A percentile compares a stretch with the other conserved stretches of the same genome.
These are phyloP conservation scores for Rostratula benghalensis DNA, from an alignment of 2,113 vertebrate species.

Conservation along the genomic window DNA sequence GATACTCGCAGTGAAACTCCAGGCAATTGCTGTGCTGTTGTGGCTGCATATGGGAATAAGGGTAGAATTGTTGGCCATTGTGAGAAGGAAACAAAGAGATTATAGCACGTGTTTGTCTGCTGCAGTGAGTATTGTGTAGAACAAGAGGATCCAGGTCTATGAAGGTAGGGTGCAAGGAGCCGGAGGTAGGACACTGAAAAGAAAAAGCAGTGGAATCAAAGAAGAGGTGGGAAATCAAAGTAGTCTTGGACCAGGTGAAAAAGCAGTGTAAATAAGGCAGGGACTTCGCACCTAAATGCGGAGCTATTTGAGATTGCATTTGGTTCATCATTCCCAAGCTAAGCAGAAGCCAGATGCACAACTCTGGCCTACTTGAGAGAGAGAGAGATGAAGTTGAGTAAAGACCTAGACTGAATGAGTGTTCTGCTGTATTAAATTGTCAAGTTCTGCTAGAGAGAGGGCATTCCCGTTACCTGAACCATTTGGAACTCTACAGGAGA, in stretches of 20 bases:
- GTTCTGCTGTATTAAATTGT: neutral
- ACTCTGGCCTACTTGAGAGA: neutral
- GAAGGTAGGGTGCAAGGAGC: neutral
- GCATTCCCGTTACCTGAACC: neutral
- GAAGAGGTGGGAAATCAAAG: neutral
- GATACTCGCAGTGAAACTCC: neutral
- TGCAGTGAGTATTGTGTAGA: neutral
- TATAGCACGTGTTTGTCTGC: neutral
- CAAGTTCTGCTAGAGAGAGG: neutral
- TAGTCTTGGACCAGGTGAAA: neutral
- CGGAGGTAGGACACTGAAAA: neutral
- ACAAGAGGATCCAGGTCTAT: neutral
- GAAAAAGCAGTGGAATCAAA: neutral
- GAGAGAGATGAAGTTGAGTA: neutral
- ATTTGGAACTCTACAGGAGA: neutral
- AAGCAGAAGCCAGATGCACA: neutral
- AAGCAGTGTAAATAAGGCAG: neutral
- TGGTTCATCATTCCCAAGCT: neutral
- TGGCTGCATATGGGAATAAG: neutral
- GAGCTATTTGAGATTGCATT: neutral
- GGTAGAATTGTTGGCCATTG: neutral
- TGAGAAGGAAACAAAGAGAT: neutral
- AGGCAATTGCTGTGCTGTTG: neutral
- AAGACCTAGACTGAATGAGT: neutral
- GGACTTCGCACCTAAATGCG: neutral